A percentile compares a stretch with the other conserved stretches of the same genome.
phyloP scores from a whole-genome alignment of 2,797 vertebrate genomes.

The Rhabdophis nuchalis region DNA sequence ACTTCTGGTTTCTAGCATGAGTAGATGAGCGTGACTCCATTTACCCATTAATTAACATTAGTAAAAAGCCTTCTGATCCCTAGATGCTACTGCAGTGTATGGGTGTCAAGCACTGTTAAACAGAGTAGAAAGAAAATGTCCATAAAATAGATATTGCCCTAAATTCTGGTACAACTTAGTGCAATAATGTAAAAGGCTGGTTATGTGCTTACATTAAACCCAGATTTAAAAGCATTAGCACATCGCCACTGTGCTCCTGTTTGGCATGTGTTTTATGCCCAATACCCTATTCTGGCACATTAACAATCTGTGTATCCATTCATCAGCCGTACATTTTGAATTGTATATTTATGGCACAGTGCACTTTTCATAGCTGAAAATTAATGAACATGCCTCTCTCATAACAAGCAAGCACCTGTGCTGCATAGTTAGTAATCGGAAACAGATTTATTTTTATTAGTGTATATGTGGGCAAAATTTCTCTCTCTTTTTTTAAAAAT shows the following conservation, averaged over 20 bases:
- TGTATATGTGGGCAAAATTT: slow-evolving; percentile 86
- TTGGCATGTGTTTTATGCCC: slow-evolving; percentile 85
- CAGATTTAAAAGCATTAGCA: slow-evolving; percentile 74
- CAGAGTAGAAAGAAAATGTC: slow-evolving; percentile 60
- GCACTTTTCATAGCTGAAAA: slow-evolving; percentile 99
- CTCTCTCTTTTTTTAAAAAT: slow-evolving; percentile 68
- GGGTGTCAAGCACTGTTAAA: slow-evolving; percentile 71
- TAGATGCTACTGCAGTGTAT: slow-evolving; percentile 58
- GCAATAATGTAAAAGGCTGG: slow-evolving; percentile 72
- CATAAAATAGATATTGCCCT: slow-evolving; percentile 65
- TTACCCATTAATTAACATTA: slow-evolving; percentile 71
- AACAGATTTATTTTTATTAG: slow-evolving; percentile 99
- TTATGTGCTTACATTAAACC: slow-evolving; percentile 65
- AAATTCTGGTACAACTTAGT: slow-evolving; percentile 72
- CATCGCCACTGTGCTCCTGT: slow-evolving; percentile 81
- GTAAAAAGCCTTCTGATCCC: slow-evolving; percentile 66
- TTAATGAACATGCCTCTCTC: slow-evolving; percentile 99
- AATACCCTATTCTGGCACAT: slow-evolving; percentile 91
- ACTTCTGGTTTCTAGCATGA: slow-evolving; percentile 53
- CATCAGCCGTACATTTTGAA: slow-evolving; percentile 97
- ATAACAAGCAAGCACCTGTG: slow-evolving; percentile 99
- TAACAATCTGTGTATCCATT: slow-evolving; percentile 98
- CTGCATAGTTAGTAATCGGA: slow-evolving; percentile 98
- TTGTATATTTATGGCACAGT: slow-evolving; percentile 96
- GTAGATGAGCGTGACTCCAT: slow-evolving; percentile 59